Conservation (phyloP, 1,140 invertebrate genomes). For the Cotesia vestalis region DNA sequence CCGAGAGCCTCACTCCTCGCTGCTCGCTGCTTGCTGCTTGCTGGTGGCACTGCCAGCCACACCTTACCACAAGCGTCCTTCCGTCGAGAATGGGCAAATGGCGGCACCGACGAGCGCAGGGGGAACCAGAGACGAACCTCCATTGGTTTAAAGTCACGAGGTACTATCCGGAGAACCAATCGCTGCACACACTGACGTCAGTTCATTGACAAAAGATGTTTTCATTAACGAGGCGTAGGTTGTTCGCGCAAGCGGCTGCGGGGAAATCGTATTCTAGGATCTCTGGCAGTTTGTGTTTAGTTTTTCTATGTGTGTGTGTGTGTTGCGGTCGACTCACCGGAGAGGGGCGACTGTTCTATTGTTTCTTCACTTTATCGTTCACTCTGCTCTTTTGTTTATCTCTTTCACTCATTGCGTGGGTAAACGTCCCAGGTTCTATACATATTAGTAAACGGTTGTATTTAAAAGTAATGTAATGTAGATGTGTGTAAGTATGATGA, state of each 20-base stretch:
- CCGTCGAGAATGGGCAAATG: conserved; percentile 59
- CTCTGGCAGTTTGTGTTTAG: no score
- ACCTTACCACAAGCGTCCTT: conserved; percentile 56
- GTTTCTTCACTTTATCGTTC: no score
- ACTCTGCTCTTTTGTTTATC: not conserved
- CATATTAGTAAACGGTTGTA: no score
- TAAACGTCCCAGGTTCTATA: not conserved
- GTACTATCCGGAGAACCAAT: conserved; percentile 52
- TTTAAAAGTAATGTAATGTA: not conserved
- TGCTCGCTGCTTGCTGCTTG: not conserved
- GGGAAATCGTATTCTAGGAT: conserved; percentile 5
- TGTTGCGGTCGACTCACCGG: no score
- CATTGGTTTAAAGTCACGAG: conserved; percentile 63
- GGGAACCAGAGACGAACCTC: conserved; percentile 36
- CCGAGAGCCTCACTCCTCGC: not conserved
- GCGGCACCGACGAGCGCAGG: conserved; percentile 40
- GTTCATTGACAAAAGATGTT: conserved; percentile 67
- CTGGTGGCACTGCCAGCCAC: conserved; percentile 41
- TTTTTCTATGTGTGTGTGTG: no score
- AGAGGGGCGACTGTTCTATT: not conserved
- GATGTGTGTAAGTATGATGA: not conserved
- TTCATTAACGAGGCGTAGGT: conserved; percentile 62
- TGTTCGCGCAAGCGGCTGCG: conserved; percentile 23
- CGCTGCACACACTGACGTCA: conserved; percentile 59
- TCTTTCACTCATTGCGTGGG: conserved; percentile 7